A percentile compares a stretch with the other conserved stretches of the same genome.
Evolutionary conservation across 2,797 vertebrate genomes (phyloP).

Genomic region (Cynopterus sphinx): DNA sequence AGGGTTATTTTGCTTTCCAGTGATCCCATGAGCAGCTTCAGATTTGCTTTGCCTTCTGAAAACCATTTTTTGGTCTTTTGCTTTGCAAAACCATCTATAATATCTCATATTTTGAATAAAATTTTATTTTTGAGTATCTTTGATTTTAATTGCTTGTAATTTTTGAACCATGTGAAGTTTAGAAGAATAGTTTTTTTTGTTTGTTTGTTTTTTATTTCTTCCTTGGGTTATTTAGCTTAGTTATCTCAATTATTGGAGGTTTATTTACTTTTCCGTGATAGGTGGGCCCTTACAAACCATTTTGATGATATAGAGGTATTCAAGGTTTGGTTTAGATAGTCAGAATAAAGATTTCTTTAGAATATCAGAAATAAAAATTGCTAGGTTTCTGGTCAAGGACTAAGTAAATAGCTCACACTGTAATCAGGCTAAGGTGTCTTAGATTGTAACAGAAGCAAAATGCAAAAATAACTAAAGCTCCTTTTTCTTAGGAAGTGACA

Average conservation of each 20-base stretch:
- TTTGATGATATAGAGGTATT: neutral
- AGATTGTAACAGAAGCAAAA: neutral
- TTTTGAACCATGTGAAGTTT: slow-evolving; percentile 8
- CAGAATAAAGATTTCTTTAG: slow-evolving; percentile 40
- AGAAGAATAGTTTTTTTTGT: neutral
- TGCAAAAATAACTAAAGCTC: neutral
- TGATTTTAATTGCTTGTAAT: neutral
- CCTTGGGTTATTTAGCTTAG: neutral
- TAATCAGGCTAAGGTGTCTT: neutral
- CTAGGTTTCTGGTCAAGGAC: neutral
- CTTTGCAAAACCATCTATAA: neutral
- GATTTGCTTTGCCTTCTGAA: neutral
- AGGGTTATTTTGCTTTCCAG: neutral
- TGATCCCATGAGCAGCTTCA: neutral
- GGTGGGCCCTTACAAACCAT: neutral
- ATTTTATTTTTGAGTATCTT: neutral
- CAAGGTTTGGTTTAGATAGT: neutral
- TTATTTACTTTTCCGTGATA: neutral
- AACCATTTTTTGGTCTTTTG: neutral
- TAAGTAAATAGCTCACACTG: neutral
- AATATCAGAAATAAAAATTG: slow-evolving; percentile 26
- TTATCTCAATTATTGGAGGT: neutral
- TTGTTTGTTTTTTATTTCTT: slow-evolving; percentile 21
- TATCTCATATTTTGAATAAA: neutral
- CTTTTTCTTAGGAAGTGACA: neutral